Evolutionary conservation across 2,113 vertebrate genomes (phyloP), one percentile per base, ranked within the genome.

Genomic region (Aramus guarauna): DNA sequence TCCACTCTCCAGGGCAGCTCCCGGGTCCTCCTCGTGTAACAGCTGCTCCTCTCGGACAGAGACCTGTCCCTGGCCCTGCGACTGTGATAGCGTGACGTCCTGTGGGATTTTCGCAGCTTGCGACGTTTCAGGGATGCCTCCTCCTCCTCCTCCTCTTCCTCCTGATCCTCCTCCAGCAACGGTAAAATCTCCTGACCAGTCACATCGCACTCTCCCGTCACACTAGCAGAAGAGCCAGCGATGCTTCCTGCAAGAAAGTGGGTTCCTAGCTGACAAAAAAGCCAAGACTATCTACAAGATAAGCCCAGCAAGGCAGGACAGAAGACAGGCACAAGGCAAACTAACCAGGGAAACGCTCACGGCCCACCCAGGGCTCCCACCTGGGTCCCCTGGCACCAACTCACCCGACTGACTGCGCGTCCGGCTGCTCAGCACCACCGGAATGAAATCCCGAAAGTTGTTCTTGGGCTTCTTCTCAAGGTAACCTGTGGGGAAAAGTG

Each of bases 391-490:
- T 2, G 50, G 69, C 78, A 81, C 39, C 55, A 26, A 92, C 97
- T 98, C 95, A 98, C 98, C 98, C 24, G 98, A 98, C 97, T 98
- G 98, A 92, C 98, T 98, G 84, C 98, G 98, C 0, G 98, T 98
- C 88, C 98, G 97, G 78, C 98, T 98, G 96, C 98, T 98, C 97
- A 98, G 97, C 95, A 98, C 98, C 89, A 98, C 98, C 0, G 98
- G 98, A 63, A 98, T 98, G 95, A 98, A 98, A 96, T 98, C 98
- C 62, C 98, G 97, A 66, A 98, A 98, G 95, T 98, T 98, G 97
- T 98, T 98, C 97, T 98, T 98, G 85, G 98, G 97, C 94, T 98
- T 98, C 97, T 98, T 98, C 97, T 98, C 98, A 56, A 97, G 96
- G 88, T 75, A 98, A 90, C 98, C 98, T 98, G 91, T 5, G 80